Evolutionary conservation across 2,888 invertebrate genomes (phyloP), one percentile per base, ranked within the genome.

Genomic region (Hydriomena furcata): DNA sequence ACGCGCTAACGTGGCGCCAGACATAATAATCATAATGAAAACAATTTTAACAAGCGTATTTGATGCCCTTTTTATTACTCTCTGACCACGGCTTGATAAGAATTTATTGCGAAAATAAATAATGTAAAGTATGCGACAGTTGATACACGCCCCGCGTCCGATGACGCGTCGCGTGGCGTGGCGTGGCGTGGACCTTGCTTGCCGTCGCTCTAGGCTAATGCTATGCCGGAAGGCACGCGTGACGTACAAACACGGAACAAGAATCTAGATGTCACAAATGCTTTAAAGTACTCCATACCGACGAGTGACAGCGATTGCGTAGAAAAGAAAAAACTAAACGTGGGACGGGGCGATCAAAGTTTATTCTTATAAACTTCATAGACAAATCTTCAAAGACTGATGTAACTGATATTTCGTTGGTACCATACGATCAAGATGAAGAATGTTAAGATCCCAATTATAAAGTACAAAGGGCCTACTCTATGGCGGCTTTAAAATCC

Each of bases 211-310:
- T 37, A 56, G 24, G 40, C 46, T 31, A 27, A 43, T 43, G 43
- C 25, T 52, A 61, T 59, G 66, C 73, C 78, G 78, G 76, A 77
- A 79, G 69, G 66, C 60, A 61, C 37, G 40, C 61, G 45, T 72
- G 73, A 76, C 73, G 74, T 63, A 61, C 61, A 49, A 52, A 65
- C 58, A 71, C 71, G 66, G 73, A 71, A 72, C 61, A 58, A 64
- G 66, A 70, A 73, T 71, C 66, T 60, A 65, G 67, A 68, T 62
- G 66, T 71, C 68, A 63, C 71, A 61, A 73, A 74, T 68, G 61
- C 59, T 58, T 65, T 58, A 71, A 3, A 4, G 17, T 11, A 24
- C 67, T 65, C 52, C 48, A 49, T 52, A 59, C 58, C 46, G 66
- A 66, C 47, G 59, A 38, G 41, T 60, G 59, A 60, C 47, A 63